A percentile compares a stretch with the other conserved stretches of the same genome.
Evolutionary conservation across 2,888 invertebrate genomes (phyloP).

Genomic region (Rhagophthalmus giganteus): DNA sequence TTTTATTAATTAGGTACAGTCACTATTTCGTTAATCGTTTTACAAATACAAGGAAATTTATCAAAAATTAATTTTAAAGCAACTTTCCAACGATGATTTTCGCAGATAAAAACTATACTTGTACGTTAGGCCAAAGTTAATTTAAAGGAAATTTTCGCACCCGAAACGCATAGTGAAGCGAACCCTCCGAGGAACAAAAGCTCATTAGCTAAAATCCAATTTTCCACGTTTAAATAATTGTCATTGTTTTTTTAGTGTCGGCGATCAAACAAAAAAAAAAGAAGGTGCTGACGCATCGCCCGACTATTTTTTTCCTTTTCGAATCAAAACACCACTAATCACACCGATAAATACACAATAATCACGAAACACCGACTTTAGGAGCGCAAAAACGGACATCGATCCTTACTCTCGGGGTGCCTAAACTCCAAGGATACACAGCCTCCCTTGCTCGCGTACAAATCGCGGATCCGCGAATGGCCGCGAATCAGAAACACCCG

Average conservation of each 20-base stretch:
- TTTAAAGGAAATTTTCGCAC: neutral
- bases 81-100: neutral
- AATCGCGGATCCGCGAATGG: constrained; percentile 50
- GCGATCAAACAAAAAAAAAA: too few species aligned
- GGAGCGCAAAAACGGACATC: neutral
- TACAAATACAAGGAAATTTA: neutral
- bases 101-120: neutral
- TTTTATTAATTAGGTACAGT: too few species aligned
- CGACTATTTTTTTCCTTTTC: neutral
- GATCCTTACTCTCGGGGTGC: constrained; percentile 1
- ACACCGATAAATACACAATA: constrained; percentile 1
- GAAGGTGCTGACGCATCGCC: too few species aligned
- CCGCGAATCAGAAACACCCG: constrained; percentile 36
- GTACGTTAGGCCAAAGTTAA: neutral
- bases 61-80: neutral
- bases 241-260: too few species aligned
- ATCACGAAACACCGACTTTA: neutral
- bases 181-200: neutral
- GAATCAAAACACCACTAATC: neutral
- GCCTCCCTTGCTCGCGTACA: constrained; percentile 28
- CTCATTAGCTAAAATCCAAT: neutral
- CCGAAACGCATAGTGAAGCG: neutral
- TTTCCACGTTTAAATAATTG: too few species aligned
- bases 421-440: constrained; percentile 21
- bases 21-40: neutral